phyloP scores from a whole-genome alignment of 2,888 invertebrate species.

The Drosophila meridiana region DNA sequence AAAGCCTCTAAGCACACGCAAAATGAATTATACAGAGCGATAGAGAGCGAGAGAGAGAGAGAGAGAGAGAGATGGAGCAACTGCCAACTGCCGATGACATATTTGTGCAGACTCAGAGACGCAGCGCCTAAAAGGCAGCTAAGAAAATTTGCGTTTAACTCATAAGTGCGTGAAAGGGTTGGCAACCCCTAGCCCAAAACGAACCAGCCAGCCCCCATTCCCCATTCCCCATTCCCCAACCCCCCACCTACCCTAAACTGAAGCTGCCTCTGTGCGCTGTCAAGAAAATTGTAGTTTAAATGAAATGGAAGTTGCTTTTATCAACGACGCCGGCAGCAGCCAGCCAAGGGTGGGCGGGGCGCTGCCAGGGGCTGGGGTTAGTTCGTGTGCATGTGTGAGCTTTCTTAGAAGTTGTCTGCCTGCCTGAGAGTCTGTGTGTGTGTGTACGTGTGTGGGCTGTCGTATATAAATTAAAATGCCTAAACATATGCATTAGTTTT shows the following conservation, averaged over 20 bases:
- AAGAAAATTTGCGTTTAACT: constrained; percentile 83
- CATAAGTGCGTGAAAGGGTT: constrained; percentile 82
- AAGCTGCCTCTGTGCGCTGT: constrained; percentile 73
- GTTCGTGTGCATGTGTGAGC: constrained; percentile 58
- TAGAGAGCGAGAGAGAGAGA: neutral
- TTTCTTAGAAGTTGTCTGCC: constrained; percentile 74
- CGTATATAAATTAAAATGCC: constrained; percentile 82
- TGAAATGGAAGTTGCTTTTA: constrained; percentile 83
- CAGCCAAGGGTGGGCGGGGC: neutral
- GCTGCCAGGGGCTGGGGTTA: constrained; percentile 45
- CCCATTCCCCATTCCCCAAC: neutral
- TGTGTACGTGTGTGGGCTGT: constrained; percentile 54
- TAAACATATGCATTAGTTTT: constrained; percentile 83
- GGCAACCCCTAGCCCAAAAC: constrained; percentile 51
- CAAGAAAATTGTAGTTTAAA: constrained; percentile 83
- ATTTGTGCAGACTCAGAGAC: constrained; percentile 77
- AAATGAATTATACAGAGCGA: constrained; percentile 72
- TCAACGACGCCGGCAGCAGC: constrained; percentile 69
- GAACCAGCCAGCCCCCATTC: neutral
- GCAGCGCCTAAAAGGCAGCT: constrained; percentile 80
- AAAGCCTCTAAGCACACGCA: constrained; percentile 80
- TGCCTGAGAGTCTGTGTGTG: constrained; percentile 16
- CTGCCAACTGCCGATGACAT: constrained; percentile 78
- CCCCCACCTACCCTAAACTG: constrained; percentile 5
- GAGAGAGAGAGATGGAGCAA: neutral